phyloP scores from a whole-genome alignment of 2,888 invertebrate genomes.

The Brenthis daphne region DNA sequence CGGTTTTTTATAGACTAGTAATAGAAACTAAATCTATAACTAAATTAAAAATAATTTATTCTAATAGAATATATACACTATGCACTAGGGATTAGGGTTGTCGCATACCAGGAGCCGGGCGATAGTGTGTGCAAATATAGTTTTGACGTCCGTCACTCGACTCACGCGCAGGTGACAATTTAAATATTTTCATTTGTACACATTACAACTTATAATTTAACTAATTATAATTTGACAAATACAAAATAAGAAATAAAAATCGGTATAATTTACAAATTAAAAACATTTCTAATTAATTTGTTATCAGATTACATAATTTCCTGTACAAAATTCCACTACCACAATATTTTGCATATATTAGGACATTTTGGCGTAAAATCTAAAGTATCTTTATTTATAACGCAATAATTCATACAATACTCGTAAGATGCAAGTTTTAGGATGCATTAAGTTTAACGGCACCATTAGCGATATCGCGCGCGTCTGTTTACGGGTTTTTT shows the following conservation, averaged over 20 bases:
- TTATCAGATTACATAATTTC: background rate
- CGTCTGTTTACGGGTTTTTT: conserved; percentile 60
- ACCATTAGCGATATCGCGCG: conserved; percentile 60
- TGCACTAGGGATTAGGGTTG: conserved; percentile 58
- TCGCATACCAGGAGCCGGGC: conserved; percentile 68
- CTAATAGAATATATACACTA: conserved; percentile 60
- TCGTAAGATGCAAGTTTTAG: conserved; percentile 37
- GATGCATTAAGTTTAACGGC: conserved; percentile 41
- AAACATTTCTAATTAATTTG: no score
- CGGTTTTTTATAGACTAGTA: background rate
- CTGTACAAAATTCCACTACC: conserved; percentile 2
- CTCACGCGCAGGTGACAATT: conserved; percentile 37
- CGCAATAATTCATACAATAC: conserved; percentile 38
- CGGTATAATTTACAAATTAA: background rate
- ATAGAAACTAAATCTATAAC: background rate
- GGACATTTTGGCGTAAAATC: conserved; percentile 26
- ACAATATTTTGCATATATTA: conserved; percentile 8
- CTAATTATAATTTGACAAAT: background rate
- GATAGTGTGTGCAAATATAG: conserved; percentile 74
- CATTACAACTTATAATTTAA: conserved; percentile 8
- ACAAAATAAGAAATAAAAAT: background rate
- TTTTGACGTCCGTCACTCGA: conserved; percentile 60
- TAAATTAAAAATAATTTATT: conserved; percentile 36
- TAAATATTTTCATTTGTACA: conserved; percentile 24
- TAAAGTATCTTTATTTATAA: conserved; percentile 31